Base-by-base conservation (phyloP, 2,797 vertebrate species). In the Nothura maculosa region DNA sequence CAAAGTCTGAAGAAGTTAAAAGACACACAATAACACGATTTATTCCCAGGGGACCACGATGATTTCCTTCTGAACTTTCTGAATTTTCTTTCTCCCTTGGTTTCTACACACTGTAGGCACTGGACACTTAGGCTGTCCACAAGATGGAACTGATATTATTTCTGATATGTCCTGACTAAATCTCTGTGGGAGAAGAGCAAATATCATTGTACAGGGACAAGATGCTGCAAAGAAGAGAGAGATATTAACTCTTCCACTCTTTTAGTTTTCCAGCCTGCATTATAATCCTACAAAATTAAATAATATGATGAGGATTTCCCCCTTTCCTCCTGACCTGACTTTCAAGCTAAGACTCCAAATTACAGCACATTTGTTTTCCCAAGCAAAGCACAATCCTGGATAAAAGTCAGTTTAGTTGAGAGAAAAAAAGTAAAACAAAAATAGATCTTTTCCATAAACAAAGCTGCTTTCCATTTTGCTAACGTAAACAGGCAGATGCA, bases 401-500 rank as follows among this genome's bases (percentile, higher is more conserved):
- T 92, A 92, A 62, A 85, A 96, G 96, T 94, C 48, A 87, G 95
- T 95, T 97, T 97, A 95, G 95, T 76, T 81, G 96, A 97, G 93
- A 96, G 93, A 92, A 97, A 96, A 93, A 95, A 96, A 90, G 92
- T 94, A 89, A 95, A 96, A 94, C 96, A 77, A 95, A 98, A 98
- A 97, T 98, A 98, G 97, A 96, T 97, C 97, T 97, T 97, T 98
- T 98, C 97, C 97, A 97, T 97, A 98, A 97, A 98, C 97, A 98
- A 98, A 97, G 96, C 97, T 98, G 97, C 97, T 97, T 98, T 96
- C 96, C 93, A 92, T 97, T 97, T 97, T 94, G 85, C 91, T 95
- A 96, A 95, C 72, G 45, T 97, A 98, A 98, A 98, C 97, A 97
- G 96, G 96, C 95, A 97, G 97, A 97, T 97, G 97, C 93, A 83